These are phyloP conservation scores for Diloba caeruleocephala DNA, from an alignment of 2,888 invertebrate species.

Conservation along the genomic window DNA sequence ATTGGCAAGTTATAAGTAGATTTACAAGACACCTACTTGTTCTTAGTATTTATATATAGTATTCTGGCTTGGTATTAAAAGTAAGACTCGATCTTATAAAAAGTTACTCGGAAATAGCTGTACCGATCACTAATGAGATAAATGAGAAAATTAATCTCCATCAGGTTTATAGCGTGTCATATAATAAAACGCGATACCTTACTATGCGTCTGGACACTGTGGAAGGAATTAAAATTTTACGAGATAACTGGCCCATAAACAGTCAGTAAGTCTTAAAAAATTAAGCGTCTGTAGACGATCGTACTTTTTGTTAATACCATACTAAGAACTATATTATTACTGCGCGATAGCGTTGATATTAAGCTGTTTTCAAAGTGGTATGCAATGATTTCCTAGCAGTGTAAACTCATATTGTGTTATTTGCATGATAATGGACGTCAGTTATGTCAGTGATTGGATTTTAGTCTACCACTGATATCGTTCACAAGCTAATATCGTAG, in stretches of 20 bases:
- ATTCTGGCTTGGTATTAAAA: no score
- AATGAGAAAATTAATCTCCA: conserved; percentile 1
- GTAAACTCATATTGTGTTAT: conserved; percentile 44
- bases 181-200: conserved; percentile 37
- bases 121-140: neutral
- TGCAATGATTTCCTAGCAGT: conserved; percentile 7
- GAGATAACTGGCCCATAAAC: conserved; percentile 50
- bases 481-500: conserved; percentile 8
- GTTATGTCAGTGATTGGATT: conserved; percentile 39
- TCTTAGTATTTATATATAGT: no score
- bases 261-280: conserved; percentile 53
- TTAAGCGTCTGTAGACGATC: conserved; percentile 30
- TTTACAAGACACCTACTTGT: no score
- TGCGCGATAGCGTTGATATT: conserved; percentile 4
- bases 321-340: conserved; percentile 21
- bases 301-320: conserved; percentile 30
- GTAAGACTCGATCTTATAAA: no score
- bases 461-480: conserved; percentile 25
- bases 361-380: neutral
- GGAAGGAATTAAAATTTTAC: conserved; percentile 57
- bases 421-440: conserved; percentile 44
- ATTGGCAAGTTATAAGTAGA: no score
- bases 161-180: conserved; percentile 22
- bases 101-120: neutral
- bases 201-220: conserved; percentile 39